A percentile compares a stretch with the other conserved stretches of the same genome.
phyloP scores from a whole-genome alignment of 1,140 invertebrate species.

The Polypedilum pembai region DNA sequence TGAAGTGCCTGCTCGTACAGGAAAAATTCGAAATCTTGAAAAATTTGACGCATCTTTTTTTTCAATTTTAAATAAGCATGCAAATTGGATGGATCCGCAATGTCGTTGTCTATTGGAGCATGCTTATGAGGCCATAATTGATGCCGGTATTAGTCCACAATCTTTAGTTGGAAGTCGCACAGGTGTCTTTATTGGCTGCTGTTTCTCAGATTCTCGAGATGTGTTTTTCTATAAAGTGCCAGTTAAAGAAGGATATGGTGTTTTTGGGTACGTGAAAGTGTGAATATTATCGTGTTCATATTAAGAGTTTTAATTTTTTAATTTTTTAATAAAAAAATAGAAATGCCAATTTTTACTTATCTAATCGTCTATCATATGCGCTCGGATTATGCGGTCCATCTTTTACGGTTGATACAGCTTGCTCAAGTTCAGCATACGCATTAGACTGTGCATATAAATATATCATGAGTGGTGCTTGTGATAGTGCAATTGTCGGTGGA shows the following conservation, averaged over 20 bases:
- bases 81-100: conserved; percentile 88
- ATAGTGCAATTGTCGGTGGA: conserved; percentile 82
- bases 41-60: conserved; percentile 84
- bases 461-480: conserved; percentile 73
- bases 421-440: conserved; percentile 79
- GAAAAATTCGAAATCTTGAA: conserved; percentile 70
- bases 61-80: conserved; percentile 82
- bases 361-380: conserved; percentile 77
- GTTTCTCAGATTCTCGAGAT: neutral
- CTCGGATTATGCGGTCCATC: conserved; percentile 68
- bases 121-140: conserved; percentile 72
- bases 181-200: neutral
- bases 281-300: neutral
- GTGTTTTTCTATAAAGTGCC: neutral
- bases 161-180: neutral
- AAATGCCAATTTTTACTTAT: conserved; percentile 30
- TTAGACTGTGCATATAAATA: conserved; percentile 71
- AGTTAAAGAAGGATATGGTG: neutral
- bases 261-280: neutral
- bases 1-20: conserved; percentile 63
- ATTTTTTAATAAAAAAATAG: neutral
- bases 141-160: conserved; percentile 56
- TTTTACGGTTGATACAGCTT: conserved; percentile 85
- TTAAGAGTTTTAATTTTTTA: neutral
- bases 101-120: conserved; percentile 58